A percentile compares a stretch with the other conserved stretches of the same genome.
phyloP scores from a whole-genome alignment of 2,888 invertebrate species.

The Parnassius apollo region DNA sequence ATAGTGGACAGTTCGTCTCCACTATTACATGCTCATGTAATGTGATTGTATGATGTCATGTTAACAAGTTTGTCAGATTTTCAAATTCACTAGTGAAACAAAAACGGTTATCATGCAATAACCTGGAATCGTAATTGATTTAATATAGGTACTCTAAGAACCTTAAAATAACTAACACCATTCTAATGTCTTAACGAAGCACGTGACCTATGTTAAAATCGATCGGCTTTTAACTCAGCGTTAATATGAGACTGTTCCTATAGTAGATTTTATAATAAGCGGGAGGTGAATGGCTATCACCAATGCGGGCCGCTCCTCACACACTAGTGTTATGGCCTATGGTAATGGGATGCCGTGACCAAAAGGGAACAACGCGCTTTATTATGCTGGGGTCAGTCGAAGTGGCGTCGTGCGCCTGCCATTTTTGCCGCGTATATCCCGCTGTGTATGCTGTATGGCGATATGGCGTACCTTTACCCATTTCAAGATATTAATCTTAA shows the following conservation, averaged over 20 bases:
- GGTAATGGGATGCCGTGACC: slow-evolving; percentile 63
- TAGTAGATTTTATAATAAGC: slow-evolving; percentile 61
- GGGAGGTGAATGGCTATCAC: slow-evolving; percentile 40
- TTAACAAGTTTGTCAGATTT: too few relatives aligned
- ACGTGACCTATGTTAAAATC: slow-evolving; percentile 56
- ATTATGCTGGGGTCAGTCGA: slow-evolving; percentile 52
- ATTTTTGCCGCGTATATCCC: slow-evolving; percentile 61
- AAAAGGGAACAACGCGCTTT: slow-evolving; percentile 51
- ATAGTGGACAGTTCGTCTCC: too few relatives aligned
- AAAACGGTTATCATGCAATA: too few relatives aligned
- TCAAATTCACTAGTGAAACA: too few relatives aligned
- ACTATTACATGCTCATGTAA: too few relatives aligned
- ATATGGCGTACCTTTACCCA: slow-evolving; percentile 47
- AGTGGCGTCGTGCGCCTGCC: slow-evolving; percentile 64
- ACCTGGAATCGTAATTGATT: too few relatives aligned
- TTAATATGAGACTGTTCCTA: slow-evolving; percentile 45
- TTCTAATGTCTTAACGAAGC: not conserved
- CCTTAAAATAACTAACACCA: not conserved
- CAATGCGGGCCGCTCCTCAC: slow-evolving; percentile 45
- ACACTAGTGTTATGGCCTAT: slow-evolving; percentile 60
- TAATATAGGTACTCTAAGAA: too few relatives aligned
- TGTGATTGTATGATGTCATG: too few relatives aligned
- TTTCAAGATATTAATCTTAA: slow-evolving; percentile 28
- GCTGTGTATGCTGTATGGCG: slow-evolving; percentile 45
- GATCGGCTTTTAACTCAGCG: slow-evolving; percentile 46